Conservation (phyloP, 2,113 vertebrate genomes). For the Syngnathus scovelli region DNA sequence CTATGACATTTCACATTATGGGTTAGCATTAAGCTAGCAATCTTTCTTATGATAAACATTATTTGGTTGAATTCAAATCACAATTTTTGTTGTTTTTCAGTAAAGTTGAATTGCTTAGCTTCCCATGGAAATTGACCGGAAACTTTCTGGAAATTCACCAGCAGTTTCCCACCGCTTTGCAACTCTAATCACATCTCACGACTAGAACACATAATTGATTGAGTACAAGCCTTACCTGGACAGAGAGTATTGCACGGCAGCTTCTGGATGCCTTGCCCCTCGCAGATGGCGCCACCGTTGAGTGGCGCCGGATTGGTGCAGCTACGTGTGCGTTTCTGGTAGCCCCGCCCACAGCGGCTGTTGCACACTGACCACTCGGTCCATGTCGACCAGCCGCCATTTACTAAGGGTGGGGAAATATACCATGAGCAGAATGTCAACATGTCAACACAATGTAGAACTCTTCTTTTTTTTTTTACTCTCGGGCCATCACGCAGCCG, state of each 20-base stretch:
- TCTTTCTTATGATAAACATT: neutral
- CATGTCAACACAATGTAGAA: conserved; percentile 7
- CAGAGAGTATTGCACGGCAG: conserved; percentile 90
- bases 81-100: neutral
- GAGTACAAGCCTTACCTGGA: conserved; percentile 73
- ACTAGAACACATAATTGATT: neutral
- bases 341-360: conserved; percentile 87
- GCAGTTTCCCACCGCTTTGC: neutral
- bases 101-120: neutral
- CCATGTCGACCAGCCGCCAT: conserved; percentile 95
- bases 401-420: conserved; percentile 70
- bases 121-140: neutral
- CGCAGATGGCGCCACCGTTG: conserved; percentile 87
- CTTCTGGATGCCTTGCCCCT: conserved; percentile 90
- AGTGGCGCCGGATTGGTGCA: conserved; percentile 93
- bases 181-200: neutral
- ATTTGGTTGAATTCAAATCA: too few species aligned
- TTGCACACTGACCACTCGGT: conserved; percentile 94
- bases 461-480: conserved; percentile 20
- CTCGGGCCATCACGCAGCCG: conserved; percentile 24
- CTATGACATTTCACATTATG: neutral
- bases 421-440: neutral
- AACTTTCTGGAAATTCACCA: neutral
- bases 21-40: neutral
- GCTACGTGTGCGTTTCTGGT: conserved; percentile 89